Base-by-base conservation (phyloP, 1,140 invertebrate genomes). In the Saccostrea glomerata region DNA sequence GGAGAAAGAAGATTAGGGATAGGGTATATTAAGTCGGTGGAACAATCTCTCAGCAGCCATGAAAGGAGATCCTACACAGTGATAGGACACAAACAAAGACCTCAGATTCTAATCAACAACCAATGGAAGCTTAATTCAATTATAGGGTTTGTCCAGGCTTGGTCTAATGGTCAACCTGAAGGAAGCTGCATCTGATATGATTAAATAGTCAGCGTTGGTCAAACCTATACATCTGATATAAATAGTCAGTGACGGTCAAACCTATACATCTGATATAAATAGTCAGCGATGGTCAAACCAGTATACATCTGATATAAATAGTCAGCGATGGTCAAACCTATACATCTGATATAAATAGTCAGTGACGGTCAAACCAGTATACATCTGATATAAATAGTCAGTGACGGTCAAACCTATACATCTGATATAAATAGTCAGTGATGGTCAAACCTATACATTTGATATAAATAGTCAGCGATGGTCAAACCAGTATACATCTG, bases 61-160 rank as follows among this genome's bases (percentile, higher is more conserved):
- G 13, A 63, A 63, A 63, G 17, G 17, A 63, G 17, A n/a, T 63
- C 58, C 0, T 63, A 63, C 58, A 20, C 58, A 60, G 17, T 20
- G 58, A 63, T 20, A 20, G 58, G 15, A 17, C 58, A 20, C 58
- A 63, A 17, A 63, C 15, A 63, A 63, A 20, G 58, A 20, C 58
- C 17, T 20, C 17, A 63, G n/a, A 63, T 20, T 63, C 17, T 20
- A 63, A 63, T 63, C n/a, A 63, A n/a, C 58, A 63, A 17, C n/a
- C 58, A n/a, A n/a, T 63, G 58, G n/a, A 63, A 63, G 58, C 58
- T 63, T 17, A 63, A 63, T 63, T 63, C 70, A 77, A 30, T 77
- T 25, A 77, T 11, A 25, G 25, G 25, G 13, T 23, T 12, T 77
- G 30, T 30, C 11, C 12, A 25, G 70, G 70, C 13, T 25, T 25